Evolutionary conservation across 2,113 vertebrate species (phyloP), one percentile per base, ranked within the genome.

Genomic region (Himantopus leucocephalus): DNA sequence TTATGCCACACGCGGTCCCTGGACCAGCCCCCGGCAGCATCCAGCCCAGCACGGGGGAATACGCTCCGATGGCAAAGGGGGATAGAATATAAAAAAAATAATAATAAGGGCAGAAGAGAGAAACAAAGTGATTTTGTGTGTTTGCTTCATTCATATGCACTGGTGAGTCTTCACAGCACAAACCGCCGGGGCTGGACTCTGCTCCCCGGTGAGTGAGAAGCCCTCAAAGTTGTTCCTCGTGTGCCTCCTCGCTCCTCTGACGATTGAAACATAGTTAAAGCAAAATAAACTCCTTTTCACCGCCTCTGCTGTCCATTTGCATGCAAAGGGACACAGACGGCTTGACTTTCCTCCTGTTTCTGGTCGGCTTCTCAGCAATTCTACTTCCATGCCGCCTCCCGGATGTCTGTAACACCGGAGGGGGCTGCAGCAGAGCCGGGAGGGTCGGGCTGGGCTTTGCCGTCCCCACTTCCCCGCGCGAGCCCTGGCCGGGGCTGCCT

Each of bases 381-480:
- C n/a, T 8, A 20, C 45, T 71, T 64, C 91, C 23, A 1, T 6
- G 43, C 34, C 0, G 1, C 34, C 45, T 60, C 72, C 64, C 21
- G 14, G 72, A 5, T 47, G 64, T 66, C 52, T 23, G 34, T 5
- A 15, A 30, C 2, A 1, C 32, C 0, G 12, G 22, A 23, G 35
- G 64, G 56, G 85, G 66, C 19, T 6, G 18, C 41, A 16, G 83
- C 30, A 14, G 47, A 56, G 48, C 70, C 0, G 2, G 35, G 63
- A 64, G 29, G 41, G 39, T 12, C 30, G 0, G 4, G 14, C 4
- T 12, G 68, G 39, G 43, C 10, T 95, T 68, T 62, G 35, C 23
- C 3, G 0, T 72, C 37, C 12, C 20, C 59, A 12, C 2, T 3
- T 56, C 43, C 47, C 24, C 2, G 0, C 2, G 0, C 0, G 1